These are phyloP conservation scores for Champsocephalus gunnari DNA, from an alignment of 2,797 vertebrate genomes.

Conservation along the genomic window DNA sequence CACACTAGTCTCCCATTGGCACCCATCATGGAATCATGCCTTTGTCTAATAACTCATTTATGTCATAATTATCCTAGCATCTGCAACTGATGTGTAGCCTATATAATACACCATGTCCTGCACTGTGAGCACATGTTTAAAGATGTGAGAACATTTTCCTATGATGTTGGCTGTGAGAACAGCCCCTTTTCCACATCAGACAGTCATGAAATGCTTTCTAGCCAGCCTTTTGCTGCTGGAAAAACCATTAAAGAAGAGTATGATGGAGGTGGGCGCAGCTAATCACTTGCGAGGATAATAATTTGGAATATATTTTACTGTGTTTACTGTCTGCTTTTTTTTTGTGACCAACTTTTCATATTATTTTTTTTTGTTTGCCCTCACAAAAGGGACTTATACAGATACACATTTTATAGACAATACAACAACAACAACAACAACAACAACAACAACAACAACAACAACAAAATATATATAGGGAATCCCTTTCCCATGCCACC, in stretches of 20 bases:
- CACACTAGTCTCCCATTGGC: conserved; percentile 1
- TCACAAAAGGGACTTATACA: too few relatives aligned
- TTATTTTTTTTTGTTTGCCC: too few relatives aligned
- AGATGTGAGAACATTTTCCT: conserved; percentile 3
- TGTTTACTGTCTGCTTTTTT: neutral
- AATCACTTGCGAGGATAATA: conserved; percentile 30
- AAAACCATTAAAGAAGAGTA: conserved; percentile 3
- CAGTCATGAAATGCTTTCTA: conserved; percentile 4
- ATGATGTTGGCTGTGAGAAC: conserved; percentile 5
- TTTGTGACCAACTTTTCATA: too few relatives aligned
- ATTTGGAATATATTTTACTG: conserved; percentile 4
- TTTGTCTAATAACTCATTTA: neutral
- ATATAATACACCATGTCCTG: neutral
- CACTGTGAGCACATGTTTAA: neutral
- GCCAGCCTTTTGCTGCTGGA: neutral
- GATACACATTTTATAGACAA: too few relatives aligned
- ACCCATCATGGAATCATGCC: conserved; percentile 2
- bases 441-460: too few relatives aligned
- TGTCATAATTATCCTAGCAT: conserved; percentile 14
- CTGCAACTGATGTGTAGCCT: neutral
- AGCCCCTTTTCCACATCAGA: conserved; percentile 16
- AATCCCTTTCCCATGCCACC: too few relatives aligned
- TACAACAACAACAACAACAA: too few relatives aligned
- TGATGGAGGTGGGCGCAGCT: neutral
- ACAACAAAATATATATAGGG: too few relatives aligned